A percentile compares a stretch with the other conserved stretches of the same genome.
These are phyloP conservation scores for Scaptomyza graminum DNA, from an alignment of 1,140 invertebrate genomes.

Conservation along the genomic window DNA sequence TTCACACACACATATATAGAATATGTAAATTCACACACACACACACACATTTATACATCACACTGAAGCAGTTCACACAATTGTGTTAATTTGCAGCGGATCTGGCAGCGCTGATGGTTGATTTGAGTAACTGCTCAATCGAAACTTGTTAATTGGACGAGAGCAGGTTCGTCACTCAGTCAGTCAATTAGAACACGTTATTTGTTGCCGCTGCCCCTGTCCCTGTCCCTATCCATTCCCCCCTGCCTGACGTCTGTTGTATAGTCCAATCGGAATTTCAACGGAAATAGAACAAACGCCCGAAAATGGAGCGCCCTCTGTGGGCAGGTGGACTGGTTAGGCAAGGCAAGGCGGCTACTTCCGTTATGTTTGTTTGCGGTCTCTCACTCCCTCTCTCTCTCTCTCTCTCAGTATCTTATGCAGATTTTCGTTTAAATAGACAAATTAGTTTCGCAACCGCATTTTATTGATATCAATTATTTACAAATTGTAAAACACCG, in stretches of 20 bases:
- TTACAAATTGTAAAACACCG: slow-evolving; percentile 20
- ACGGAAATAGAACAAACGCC: slow-evolving; percentile 51
- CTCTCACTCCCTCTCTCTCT: not conserved
- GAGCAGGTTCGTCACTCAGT: slow-evolving; percentile 60
- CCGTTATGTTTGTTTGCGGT: slow-evolving; percentile 2
- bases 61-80: slow-evolving; percentile 37
- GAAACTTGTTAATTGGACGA: slow-evolving; percentile 73
- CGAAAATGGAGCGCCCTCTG: slow-evolving; percentile 38
- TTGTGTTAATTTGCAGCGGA: slow-evolving; percentile 49
- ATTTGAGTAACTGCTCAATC: slow-evolving; percentile 56
- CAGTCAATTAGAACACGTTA: slow-evolving; percentile 42
- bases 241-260: slow-evolving; percentile 10
- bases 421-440: not conserved
- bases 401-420: too few relatives aligned
- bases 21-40: slow-evolving; percentile 4
- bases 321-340: slow-evolving; percentile 29
- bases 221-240: too few relatives aligned
- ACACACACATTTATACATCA: slow-evolving; percentile 6
- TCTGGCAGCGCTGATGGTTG: slow-evolving; percentile 34
- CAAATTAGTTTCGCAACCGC: slow-evolving; percentile 9
- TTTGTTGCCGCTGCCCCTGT: slow-evolving; percentile 37
- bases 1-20: slow-evolving; percentile 20
- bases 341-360: slow-evolving; percentile 34
- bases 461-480: slow-evolving; percentile 38
- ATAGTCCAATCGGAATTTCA: slow-evolving; percentile 38